Conservation (phyloP, 1,140 invertebrate genomes). For the Aphidius gifuensis region DNA sequence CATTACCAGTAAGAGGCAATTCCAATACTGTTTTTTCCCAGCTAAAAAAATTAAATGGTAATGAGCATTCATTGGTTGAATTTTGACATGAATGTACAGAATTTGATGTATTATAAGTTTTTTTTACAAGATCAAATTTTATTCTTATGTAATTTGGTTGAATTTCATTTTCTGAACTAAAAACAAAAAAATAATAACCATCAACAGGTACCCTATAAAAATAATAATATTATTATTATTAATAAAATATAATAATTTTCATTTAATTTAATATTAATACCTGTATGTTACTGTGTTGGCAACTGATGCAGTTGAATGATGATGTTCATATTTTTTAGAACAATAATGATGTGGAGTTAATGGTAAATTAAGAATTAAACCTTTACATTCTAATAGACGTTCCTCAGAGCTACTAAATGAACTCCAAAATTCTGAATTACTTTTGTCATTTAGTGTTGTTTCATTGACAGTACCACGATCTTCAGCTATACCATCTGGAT, state of each 20-base stretch:
- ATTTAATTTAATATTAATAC: constrained; percentile 42
- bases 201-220: constrained; percentile 63
- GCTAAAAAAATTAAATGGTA: constrained; percentile 68
- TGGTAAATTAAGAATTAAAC: constrained; percentile 69
- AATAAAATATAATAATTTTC: constrained; percentile 1
- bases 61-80: constrained; percentile 60
- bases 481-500: constrained; percentile 64
- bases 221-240: constrained; percentile 9
- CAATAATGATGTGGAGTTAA: constrained; percentile 64
- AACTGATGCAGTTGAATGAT: constrained; percentile 53
- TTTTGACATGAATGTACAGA: constrained; percentile 61
- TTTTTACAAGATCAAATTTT: constrained; percentile 68
- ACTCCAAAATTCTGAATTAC: constrained; percentile 75
- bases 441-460: constrained; percentile 63
- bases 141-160: constrained; percentile 67
- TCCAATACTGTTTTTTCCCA: constrained; percentile 65
- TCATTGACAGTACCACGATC: constrained; percentile 62
- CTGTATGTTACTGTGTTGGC: constrained; percentile 65
- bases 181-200: constrained; percentile 80
- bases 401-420: constrained; percentile 77
- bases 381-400: constrained; percentile 68
- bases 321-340: constrained; percentile 44
- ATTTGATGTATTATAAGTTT: constrained; percentile 63
- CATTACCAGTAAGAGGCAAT: constrained; percentile 60
- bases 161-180: constrained; percentile 77